Conservation (phyloP, 2,113 vertebrate species). For the Dicaeum eximium region DNA sequence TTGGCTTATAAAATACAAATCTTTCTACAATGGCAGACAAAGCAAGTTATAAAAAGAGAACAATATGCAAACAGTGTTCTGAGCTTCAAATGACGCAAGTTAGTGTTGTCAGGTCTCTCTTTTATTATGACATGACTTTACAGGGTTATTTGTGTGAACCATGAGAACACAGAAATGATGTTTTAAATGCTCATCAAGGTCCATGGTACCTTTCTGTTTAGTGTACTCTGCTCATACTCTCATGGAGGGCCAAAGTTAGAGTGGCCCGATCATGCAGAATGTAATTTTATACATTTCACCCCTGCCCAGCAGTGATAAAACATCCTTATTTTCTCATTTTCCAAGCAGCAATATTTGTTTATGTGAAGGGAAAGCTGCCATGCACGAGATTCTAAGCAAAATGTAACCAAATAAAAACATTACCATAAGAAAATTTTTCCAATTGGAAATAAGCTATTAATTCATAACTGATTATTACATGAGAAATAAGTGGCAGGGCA, state of each 20-base stretch:
- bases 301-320: background rate
- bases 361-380: background rate
- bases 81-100: background rate
- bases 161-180: background rate
- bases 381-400: background rate
- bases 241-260: background rate
- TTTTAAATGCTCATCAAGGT: background rate
- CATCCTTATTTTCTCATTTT: background rate
- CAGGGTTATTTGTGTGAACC: background rate
- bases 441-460: background rate
- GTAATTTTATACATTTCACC: background rate
- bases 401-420: background rate
- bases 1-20: background rate
- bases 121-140: background rate
- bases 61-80: background rate
- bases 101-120: background rate
- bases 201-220: background rate
- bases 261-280: background rate
- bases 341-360: background rate
- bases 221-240: background rate
- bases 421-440: background rate
- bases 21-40: background rate
- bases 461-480: background rate
- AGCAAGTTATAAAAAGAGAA: background rate
- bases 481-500: background rate